Base-by-base conservation (phyloP, 2,888 invertebrate species). In the Cataglyphis cursor region DNA sequence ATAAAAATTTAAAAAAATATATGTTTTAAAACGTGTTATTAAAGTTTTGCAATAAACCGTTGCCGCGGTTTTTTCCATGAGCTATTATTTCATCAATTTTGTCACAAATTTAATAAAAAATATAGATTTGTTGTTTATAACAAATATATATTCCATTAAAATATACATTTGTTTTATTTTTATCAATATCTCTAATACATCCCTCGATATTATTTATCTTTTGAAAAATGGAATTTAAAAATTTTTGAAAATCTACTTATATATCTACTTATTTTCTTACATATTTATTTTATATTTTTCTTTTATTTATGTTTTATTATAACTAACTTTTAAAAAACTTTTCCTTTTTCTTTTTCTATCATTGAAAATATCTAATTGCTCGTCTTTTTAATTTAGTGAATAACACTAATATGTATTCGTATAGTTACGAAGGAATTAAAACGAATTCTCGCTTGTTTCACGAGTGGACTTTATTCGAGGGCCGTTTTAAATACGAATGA, bases 101-200 rank as follows among this genome's bases (percentile, higher is more conserved):
- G 12, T 73, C 15, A 64, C 18, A 31, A 59, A 44, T 64, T 44
- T 21, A 6, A 75, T 48, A 3, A 35, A 75, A 75, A 6, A 51
- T 64, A 24, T 35, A 59, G 1, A n/a, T 75, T 64, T 75, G 21
- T 62, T 62, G 28, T 61, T 74, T 61, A 44, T 61, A 31, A 15
- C 9, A 15, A 74, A 44, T 28, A 74, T 24, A 38, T 59, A 41
- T 74, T 61, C 0, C 44, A 74, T 74, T 74, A 70, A 70, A 70
- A 10, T 28, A 10, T 54, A 44, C 44, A 44, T 70, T 54, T 57
- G 41, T 44, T 9, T 21, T 18, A 57, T 38, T 72, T 4, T 54
- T 18, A 24, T 35, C 15, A 48, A 57, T 57, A 38, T 72, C 15
- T 0, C 3, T 70, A 35, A 72, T 59, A 59, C 4, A 28, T 18